phyloP scores from a whole-genome alignment of 2,888 invertebrate species.

The Zeuzera pyrina region DNA sequence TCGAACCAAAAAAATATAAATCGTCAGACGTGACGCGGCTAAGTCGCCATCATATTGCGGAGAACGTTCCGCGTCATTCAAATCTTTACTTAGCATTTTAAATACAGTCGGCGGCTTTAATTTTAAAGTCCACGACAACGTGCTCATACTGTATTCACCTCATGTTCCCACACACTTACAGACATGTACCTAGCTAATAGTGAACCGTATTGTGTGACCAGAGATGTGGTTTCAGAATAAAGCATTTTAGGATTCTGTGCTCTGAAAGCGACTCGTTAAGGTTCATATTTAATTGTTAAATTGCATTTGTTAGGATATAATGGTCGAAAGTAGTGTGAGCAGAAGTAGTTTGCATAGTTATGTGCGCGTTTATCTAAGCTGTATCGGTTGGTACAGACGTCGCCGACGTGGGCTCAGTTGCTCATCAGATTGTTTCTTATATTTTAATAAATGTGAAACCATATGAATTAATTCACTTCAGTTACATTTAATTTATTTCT shows the following conservation, averaged over 20 bases:
- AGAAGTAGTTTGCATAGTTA: slow-evolving; percentile 65
- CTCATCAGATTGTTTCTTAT: too few species aligned
- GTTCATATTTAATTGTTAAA: slow-evolving; percentile 27
- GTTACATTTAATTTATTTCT: too few species aligned
- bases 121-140: slow-evolving; percentile 57
- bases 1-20: slow-evolving; percentile 35
- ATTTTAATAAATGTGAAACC: too few species aligned
- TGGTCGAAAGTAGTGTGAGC: slow-evolving; percentile 12
- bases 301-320: slow-evolving; percentile 25
- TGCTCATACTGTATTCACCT: slow-evolving; percentile 51
- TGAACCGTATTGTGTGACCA: slow-evolving; percentile 22
- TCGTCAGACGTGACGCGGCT: slow-evolving; percentile 36
- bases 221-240: neutral
- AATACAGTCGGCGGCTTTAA: slow-evolving; percentile 52
- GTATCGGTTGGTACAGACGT: slow-evolving; percentile 45
- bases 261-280: slow-evolving; percentile 25
- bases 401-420: slow-evolving; percentile 31
- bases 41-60: slow-evolving; percentile 44
- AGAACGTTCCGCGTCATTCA: slow-evolving; percentile 45
- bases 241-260: slow-evolving; percentile 21
- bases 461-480: too few species aligned
- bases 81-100: slow-evolving; percentile 64
- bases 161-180: slow-evolving; percentile 58
- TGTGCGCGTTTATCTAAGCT: slow-evolving; percentile 62
- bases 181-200: slow-evolving; percentile 60